phyloP scores from a whole-genome alignment of 1,140 invertebrate genomes.

The Sinonovacula constricta region DNA sequence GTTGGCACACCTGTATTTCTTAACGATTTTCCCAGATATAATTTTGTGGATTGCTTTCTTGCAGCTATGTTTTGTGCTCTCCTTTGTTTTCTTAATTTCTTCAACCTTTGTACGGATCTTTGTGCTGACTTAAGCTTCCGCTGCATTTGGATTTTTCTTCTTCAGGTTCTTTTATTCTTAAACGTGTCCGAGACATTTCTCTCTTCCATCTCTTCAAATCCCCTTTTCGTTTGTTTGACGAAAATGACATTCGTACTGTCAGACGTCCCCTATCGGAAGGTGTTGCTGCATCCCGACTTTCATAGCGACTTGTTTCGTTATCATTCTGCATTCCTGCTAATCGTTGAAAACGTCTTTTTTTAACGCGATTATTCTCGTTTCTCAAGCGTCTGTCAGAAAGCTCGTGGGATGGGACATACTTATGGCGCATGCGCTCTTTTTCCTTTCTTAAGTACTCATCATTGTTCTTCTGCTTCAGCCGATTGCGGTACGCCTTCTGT shows the following conservation, averaged over 20 bases:
- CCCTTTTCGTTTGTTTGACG: slow-evolving; percentile 9
- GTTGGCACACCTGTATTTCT: slow-evolving; percentile 19
- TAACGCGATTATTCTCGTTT: not conserved
- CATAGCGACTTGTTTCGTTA: slow-evolving; percentile 26
- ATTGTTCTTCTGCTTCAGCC: slow-evolving; percentile 32
- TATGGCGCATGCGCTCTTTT: slow-evolving; percentile 12
- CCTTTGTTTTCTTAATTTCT: slow-evolving; percentile 11
- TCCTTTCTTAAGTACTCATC: slow-evolving; percentile 37
- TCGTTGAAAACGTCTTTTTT: not conserved
- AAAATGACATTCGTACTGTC: slow-evolving; percentile 16
- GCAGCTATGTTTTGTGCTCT: not conserved
- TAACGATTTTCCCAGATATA: slow-evolving; percentile 39
- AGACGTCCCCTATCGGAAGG: not conserved
- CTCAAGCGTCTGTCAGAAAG: not conserved
- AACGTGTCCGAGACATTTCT: slow-evolving; percentile 10
- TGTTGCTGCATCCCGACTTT: not conserved
- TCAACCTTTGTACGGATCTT: slow-evolving; percentile 3
- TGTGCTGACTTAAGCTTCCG: slow-evolving; percentile 7
- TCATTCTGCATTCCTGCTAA: not conserved
- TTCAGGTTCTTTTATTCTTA: slow-evolving; percentile 10
- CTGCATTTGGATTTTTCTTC: not conserved
- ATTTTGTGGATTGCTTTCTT: slow-evolving; percentile 25
- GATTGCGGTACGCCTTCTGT: slow-evolving; percentile 20
- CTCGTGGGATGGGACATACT: slow-evolving; percentile 1
- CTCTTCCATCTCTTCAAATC: slow-evolving; percentile 28